Base-by-base conservation (phyloP, 2,888 invertebrate genomes). In the Caenorhabditis macrosperma region DNA sequence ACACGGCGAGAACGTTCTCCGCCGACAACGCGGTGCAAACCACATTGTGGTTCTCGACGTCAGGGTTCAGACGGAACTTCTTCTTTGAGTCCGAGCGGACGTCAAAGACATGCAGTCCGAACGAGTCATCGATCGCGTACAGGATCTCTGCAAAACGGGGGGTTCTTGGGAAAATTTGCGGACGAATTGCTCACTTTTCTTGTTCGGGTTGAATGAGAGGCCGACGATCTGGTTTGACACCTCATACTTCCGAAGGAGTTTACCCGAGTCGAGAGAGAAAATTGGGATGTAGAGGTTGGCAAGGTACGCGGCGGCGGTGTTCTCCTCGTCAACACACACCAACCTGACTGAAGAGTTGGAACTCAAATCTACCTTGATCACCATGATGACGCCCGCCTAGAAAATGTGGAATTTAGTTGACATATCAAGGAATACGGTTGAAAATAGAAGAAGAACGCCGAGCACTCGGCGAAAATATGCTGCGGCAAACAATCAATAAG, bases 101-200 rank as follows among this genome's bases (percentile, higher is more conserved):
- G 46, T 84, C 84, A 33, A 82, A 84, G 12, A 77, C 24, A 46
- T 84, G 82, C 15, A 84, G 33, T 7, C 84, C 82, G 46, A 81
- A 84, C 2, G 81, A 81, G 33, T 81, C 82, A 44, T 84, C 84
- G 22, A 82, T 60, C 0, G 80, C 78, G 55, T 72, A 75, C 35
- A 84, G 52, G 30, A 75, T 60, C 26, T 54, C 80, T 79, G 79
- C 22, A 72, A 54, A 46, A 33, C n/a, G n/a, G 1, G 50, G n/a
- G n/a, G n/a, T n/a, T n/a, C n/a, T n/a, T n/a, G n/a, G n/a, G n/a
- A n/a, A n/a, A n/a, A n/a, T n/a, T n/a, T n/a, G n/a, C n/a, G n/a
- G n/a, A n/a, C n/a, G n/a, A n/a, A n/a, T n/a, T n/a, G n/a, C 46
- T 50, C 12, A 77, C 77, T 22, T 4, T 60, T 61, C 12, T 67